Base-by-base conservation (phyloP, 2,113 vertebrate species). In the Larimichthys polyactis region DNA sequence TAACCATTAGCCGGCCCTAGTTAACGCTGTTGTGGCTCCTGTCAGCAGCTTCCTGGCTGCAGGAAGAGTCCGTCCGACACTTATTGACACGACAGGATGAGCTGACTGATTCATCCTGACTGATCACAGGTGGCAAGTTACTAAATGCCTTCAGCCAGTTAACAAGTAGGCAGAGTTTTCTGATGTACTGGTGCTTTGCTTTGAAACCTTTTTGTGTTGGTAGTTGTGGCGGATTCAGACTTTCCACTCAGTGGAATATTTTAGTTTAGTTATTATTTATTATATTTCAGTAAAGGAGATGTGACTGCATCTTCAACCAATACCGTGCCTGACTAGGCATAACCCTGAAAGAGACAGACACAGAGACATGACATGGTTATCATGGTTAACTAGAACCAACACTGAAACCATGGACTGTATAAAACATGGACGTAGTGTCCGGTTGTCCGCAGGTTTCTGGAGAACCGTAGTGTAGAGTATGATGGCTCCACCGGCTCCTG, bases 1-100 rank as follows among this genome's bases (percentile, higher is more conserved):
- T 90, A 93, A 92, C 85, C 90, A 90, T 91, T 93, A 90, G 73
- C 87, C 65, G 82, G 65, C 24, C 69, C 71, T 55, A 52, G 58
- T 92, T 79, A 89, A 85, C 85, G 0, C 79, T 74, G 74, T 58
- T 49, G 64, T 75, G 67, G 71, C 74, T 71, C 49, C 84, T 91
- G 90, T 92, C 92, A 84, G 75, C 88, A 66, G 73, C 82, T 91
- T 93, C 90, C 91, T 83, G 85, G 4, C 59, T 65, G 68, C 57
- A 71, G 75, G 71, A 84, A 63, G 85, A 71, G 72, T 63, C 73
- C 46, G 20, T 75, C 36, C 54, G 77, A 71, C 75, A 59, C 67
- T 52, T 29, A 7, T 1, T 68, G 76, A 73, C 72, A 59, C 19
- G n/a, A 70, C 51, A 79, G 81, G 71, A 78, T 24, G 78, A 78